Base-by-base conservation (phyloP, 2,797 vertebrate species). In the Ciconia nigra region DNA sequence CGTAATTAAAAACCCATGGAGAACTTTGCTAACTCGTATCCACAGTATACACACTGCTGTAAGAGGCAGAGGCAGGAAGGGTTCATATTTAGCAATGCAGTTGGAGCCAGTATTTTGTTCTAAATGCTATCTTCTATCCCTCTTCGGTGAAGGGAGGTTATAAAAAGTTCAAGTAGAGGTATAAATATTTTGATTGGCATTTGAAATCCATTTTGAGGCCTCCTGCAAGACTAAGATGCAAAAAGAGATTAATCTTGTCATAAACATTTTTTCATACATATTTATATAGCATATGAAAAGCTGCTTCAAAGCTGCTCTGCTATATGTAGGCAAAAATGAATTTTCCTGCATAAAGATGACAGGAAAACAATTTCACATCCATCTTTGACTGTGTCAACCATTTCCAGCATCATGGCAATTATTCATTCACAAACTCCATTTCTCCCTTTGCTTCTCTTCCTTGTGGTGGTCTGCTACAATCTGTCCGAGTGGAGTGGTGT, bases 191-290 rank as follows among this genome's bases (percentile, higher is more conserved):
- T 80, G 74, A 80, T 22, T 66, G 74, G 16, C 76, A 81, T 81
- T 57, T 91, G 33, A 80, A 91, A 90, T 19, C 57, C 49, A 76
- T 74, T 89, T 65, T 58, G 74, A 83, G 72, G 54, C 29, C 10
- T 24, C 15, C 63, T 76, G 70, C 73, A 83, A 89, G 55, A 92
- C 71, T 52, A 35, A 89, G 72, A 93, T 47, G 49, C 76, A 88
- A 62, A 81, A 90, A 67, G n/a, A 69, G 73, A 94, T 96, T 95
- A 83, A 85, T 55, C 82, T 76, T 79, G 49, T n/a, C 29, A 41
- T 88, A 92, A 96, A 85, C 65, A 85, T 55, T 86, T 96, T 46
- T 91, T 74, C 82, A 93, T 89, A 74, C 61, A 88, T 89, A 83
- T 93, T 93, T 85, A 91, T 86, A 55, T 5, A 81, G 19, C 22